Percentiles rank a stretch among this genome's conserved stretches.
Conservation (phyloP, 2,797 vertebrate genomes). For the Macropodus opercularis region DNA sequence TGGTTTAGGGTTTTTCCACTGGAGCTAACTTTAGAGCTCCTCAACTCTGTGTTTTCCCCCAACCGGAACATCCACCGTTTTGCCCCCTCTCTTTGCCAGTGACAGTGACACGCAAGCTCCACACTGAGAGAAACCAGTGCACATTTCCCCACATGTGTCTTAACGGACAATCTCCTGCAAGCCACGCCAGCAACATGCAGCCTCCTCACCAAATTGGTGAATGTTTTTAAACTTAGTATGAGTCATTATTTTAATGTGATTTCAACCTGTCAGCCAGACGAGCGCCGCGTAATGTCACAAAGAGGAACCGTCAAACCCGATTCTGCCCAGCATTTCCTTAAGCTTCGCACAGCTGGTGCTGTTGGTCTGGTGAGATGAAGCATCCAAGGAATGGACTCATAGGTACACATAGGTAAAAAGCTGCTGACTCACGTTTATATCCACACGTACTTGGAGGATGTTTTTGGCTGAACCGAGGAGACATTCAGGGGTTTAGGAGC, state of each 20-base stretch:
- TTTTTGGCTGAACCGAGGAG: slow-evolving; percentile 30
- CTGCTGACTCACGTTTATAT: slow-evolving; percentile 38
- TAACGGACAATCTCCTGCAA: slow-evolving; percentile 38
- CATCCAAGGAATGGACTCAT: slow-evolving; percentile 38
- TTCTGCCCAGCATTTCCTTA: slow-evolving; percentile 26
- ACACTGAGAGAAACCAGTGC: slow-evolving; percentile 57
- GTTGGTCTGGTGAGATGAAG: slow-evolving; percentile 55
- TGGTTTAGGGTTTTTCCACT: slow-evolving; percentile 76
- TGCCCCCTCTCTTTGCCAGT: slow-evolving; percentile 37
- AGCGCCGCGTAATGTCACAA: slow-evolving; percentile 44
- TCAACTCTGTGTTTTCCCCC: slow-evolving; percentile 56
- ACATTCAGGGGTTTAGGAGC: slow-evolving; percentile 42
- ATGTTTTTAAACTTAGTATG: slow-evolving; percentile 58
- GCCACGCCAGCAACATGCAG: slow-evolving; percentile 38
- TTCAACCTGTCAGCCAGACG: slow-evolving; percentile 53
- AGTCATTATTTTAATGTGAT: slow-evolving; percentile 68
- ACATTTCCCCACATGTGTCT: slow-evolving; percentile 48
- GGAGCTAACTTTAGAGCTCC: slow-evolving; percentile 71
- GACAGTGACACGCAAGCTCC: slow-evolving; percentile 50
- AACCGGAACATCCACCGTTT: slow-evolving; percentile 54
- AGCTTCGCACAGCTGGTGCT: slow-evolving; percentile 64
- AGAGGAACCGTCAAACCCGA: slow-evolving; percentile 51
- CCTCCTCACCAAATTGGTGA: slow-evolving; percentile 56
- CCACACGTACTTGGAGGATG: slow-evolving; percentile 30
- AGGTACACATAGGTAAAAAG: slow-evolving; percentile 45